Conservation (phyloP, 2,797 vertebrate genomes). For the Pantherophis alleghaniensis region DNA sequence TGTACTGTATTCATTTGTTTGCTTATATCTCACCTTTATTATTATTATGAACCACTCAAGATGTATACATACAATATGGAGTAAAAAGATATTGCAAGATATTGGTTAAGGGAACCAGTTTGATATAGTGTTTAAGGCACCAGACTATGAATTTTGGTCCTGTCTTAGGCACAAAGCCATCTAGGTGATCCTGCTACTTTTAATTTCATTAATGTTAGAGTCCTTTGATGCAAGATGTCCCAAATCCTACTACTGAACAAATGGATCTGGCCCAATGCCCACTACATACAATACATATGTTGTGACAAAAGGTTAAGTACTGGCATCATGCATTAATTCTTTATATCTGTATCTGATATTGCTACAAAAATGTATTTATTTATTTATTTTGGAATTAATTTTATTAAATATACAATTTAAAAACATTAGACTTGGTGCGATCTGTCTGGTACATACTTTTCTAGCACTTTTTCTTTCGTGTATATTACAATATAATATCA, state of each 20-base stretch:
- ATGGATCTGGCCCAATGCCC: not conserved
- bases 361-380: not conserved
- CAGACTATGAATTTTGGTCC: not conserved
- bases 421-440: too few species aligned
- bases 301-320: not conserved
- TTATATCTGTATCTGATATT: not conserved
- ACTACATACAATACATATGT: not conserved
- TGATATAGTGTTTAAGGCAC: not conserved
- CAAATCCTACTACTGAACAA: not conserved
- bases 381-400: too few species aligned
- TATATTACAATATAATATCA: too few species aligned
- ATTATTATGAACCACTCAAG: not conserved
- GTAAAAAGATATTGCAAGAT: not conserved
- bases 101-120: not conserved
- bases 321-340: not conserved
- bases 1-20: not conserved
- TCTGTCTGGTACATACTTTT: too few species aligned
- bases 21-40: too few species aligned
- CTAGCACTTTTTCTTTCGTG: too few species aligned
- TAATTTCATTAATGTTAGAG: not conserved
- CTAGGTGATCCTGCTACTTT: not conserved
- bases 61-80: not conserved
- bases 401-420: too few species aligned
- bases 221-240: not conserved
- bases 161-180: not conserved